Evolutionary conservation across 2,888 invertebrate genomes (phyloP).

Genomic region (Notodonta ziczac): DNA sequence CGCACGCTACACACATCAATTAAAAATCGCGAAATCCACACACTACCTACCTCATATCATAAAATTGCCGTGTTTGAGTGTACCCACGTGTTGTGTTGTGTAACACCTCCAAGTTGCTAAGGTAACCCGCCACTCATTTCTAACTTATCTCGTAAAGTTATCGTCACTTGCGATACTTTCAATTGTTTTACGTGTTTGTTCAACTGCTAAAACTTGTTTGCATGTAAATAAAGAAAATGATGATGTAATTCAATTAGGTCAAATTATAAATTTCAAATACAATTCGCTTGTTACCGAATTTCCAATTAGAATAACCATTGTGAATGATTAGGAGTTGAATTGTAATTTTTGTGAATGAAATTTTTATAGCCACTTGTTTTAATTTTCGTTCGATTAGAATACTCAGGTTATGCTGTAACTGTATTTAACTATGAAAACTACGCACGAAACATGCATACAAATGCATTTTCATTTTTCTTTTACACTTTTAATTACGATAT

Average conservation of each 20-base stretch:
- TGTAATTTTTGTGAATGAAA: neutral
- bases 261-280: neutral
- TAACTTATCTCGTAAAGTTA: constrained; percentile 20
- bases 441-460: too few relatives aligned
- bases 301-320: neutral
- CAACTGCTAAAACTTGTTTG: neutral
- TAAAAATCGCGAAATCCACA: constrained; percentile 34
- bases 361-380: too few relatives aligned
- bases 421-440: too few relatives aligned
- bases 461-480: too few relatives aligned
- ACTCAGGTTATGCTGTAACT: too few relatives aligned
- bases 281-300: neutral
- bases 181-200: constrained; percentile 2
- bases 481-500: too few relatives aligned
- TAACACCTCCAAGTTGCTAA: constrained; percentile 22
- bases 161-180: constrained; percentile 4
- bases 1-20: constrained; percentile 16
- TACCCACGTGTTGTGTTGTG: constrained; percentile 28
- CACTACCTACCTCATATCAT: constrained; percentile 27
- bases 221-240: constrained; percentile 9
- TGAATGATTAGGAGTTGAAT: neutral
- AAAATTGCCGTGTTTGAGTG: constrained; percentile 8
- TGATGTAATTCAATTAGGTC: constrained; percentile 5
- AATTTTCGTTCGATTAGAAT: too few relatives aligned
- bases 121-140: constrained; percentile 29